Evolutionary conservation across 2,888 invertebrate species (phyloP).

Genomic region (Mythimna vitellina): DNA sequence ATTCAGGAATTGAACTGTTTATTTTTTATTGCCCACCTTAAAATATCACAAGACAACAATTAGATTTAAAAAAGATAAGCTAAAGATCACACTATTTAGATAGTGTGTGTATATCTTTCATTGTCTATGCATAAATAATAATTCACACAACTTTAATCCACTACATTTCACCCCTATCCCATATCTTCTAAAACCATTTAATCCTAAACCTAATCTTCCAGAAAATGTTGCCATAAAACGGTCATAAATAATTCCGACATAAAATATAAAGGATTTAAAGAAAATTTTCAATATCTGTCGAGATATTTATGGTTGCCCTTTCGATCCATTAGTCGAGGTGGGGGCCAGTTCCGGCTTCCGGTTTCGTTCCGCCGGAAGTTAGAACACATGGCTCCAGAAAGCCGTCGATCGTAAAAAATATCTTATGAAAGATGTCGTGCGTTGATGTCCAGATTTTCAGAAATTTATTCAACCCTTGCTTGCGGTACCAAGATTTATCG

Average conservation of each 20-base stretch:
- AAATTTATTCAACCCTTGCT: slow-evolving; percentile 60
- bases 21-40: too few relatives aligned
- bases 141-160: slow-evolving; percentile 13
- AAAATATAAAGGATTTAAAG: slow-evolving; percentile 60
- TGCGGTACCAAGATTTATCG: slow-evolving; percentile 34
- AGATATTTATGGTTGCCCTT: slow-evolving; percentile 71
- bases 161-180: slow-evolving; percentile 21
- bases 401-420: slow-evolving; percentile 62
- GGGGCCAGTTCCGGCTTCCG: slow-evolving; percentile 75
- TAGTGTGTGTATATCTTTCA: background rate
- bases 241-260: slow-evolving; percentile 51
- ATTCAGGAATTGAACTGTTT: too few relatives aligned
- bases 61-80: too few relatives aligned
- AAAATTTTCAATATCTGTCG: slow-evolving; percentile 64
- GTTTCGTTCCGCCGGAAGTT: slow-evolving; percentile 66
- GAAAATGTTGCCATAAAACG: slow-evolving; percentile 54
- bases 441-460: slow-evolving; percentile 50
- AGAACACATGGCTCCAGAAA: slow-evolving; percentile 63
- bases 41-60: too few relatives aligned
- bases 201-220: slow-evolving; percentile 39
- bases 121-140: background rate
- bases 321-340: slow-evolving; percentile 76
- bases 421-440: slow-evolving; percentile 53
- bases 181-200: slow-evolving; percentile 40
- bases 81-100: background rate